Conservation (phyloP, 2,113 vertebrate genomes). For the Anguilla rostrata region DNA sequence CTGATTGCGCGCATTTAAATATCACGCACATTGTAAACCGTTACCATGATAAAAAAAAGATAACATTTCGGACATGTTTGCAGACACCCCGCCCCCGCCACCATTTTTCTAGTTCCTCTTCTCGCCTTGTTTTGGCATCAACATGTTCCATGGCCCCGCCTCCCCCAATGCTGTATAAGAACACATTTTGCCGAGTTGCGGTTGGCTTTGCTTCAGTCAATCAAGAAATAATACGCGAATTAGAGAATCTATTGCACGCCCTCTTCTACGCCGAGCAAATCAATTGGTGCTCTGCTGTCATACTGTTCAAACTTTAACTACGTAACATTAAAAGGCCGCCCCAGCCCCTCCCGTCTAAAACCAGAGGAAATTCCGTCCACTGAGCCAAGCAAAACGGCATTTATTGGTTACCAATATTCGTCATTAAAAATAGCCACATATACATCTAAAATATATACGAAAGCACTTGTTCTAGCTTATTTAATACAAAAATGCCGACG, state of each 20-base stretch:
- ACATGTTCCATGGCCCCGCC: slow-evolving; percentile 45
- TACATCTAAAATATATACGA: slow-evolving; percentile 31
- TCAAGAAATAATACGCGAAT: slow-evolving; percentile 34
- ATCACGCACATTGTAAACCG: not conserved
- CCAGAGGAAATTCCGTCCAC: slow-evolving; percentile 60
- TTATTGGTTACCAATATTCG: not conserved
- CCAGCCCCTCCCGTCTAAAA: slow-evolving; percentile 44
- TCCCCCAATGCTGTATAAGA: slow-evolving; percentile 4
- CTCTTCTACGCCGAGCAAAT: not conserved
- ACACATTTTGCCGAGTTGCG: not conserved
- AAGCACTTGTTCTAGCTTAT: no score
- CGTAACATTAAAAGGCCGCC: slow-evolving; percentile 35
- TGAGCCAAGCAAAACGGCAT: slow-evolving; percentile 50
- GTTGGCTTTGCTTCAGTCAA: slow-evolving; percentile 54
- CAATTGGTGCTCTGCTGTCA: slow-evolving; percentile 49
- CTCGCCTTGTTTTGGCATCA: slow-evolving; percentile 67
- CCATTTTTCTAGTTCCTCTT: slow-evolving; percentile 50
- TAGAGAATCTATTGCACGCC: not conserved
- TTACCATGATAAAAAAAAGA: slow-evolving; percentile 2
- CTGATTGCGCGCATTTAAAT: not conserved
- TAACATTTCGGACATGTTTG: not conserved
- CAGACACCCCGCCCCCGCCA: slow-evolving; percentile 27
- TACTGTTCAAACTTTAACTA: slow-evolving; percentile 27
- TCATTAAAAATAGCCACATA: slow-evolving; percentile 21
- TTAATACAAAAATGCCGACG: not conserved